Base-by-base conservation (phyloP, 2,797 vertebrate genomes). In the Salmo trutta region DNA sequence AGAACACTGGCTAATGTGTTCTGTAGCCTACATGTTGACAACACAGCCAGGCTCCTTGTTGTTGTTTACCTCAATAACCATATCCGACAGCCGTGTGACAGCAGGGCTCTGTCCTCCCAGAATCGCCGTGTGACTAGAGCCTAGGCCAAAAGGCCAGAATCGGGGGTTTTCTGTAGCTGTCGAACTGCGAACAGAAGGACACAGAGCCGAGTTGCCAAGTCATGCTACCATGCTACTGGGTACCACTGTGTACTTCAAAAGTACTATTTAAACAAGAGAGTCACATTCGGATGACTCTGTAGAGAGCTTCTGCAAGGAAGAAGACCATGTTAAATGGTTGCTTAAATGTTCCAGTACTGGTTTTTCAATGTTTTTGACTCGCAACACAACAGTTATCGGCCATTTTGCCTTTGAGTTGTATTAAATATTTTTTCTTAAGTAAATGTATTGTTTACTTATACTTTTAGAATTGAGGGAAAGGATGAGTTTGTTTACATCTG, bases 151-250 rank as follows among this genome's bases (percentile, higher is more conserved):
- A 73, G 83, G 84, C 71, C 89, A 90, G 89, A 85, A 81, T 74
- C 81, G 31, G 1, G 64, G 76, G 76, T 86, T 85, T 67, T 81
- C 77, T 78, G 77, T 81, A 77, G n/a, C 36, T 85, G 81, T 19
- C 79, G 75, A 81, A 85, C 82, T 77, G 82, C 81, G 85, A 90
- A 88, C 86, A 87, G 80, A 71, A 83, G 54, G 75, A 85, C 78
- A 62, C 6, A 10, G 21, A n/a, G 84, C 86, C 78, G 81, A 84
- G 88, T 77, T 74, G 82, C 84, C 81, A 85, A 73, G 84, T 66
- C 75, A 77, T 29, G 16, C 68, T 74, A 54, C 79, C 75, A 77
- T 29, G 15, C 66, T 74, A 54, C 79, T 21, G 73, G 84, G 52
- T 33, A 17, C 17, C 31, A 69, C 21, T 12, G 59, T 62, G n/a